Evolutionary conservation across 1,140 invertebrate species (phyloP).

Genomic region (Notospermus geniculatus): DNA sequence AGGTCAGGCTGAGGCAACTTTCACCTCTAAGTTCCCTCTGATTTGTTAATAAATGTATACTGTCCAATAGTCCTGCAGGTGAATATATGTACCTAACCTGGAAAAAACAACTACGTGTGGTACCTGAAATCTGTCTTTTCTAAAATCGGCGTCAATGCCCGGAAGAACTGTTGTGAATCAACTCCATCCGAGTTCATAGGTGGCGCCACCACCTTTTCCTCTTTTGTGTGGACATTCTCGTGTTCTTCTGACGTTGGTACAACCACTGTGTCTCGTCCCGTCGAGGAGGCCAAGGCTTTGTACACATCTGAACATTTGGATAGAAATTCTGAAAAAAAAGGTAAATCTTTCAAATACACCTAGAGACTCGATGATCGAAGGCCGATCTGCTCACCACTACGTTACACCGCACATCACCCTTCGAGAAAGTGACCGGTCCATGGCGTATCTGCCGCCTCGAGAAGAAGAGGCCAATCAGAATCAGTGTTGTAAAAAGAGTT

Average conservation of each 20-base stretch:
- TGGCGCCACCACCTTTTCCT: constrained; percentile 32
- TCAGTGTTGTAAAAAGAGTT: no score
- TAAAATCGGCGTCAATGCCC: constrained; percentile 41
- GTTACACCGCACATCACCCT: no score
- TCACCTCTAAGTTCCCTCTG: not conserved
- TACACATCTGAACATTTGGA: constrained; percentile 45
- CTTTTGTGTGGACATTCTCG: constrained; percentile 27
- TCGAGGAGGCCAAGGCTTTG: constrained; percentile 38
- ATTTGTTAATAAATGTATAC: not conserved
- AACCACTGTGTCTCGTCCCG: constrained; percentile 46
- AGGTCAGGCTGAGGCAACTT: not conserved
- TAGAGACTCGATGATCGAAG: no score
- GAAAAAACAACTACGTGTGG: not conserved
- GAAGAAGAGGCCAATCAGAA: no score
- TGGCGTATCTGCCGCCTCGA: no score
- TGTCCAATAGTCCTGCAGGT: not conserved
- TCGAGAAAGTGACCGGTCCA: no score
- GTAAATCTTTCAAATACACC: no score
- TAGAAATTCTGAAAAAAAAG: constrained; percentile 43
- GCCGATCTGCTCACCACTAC: no score
- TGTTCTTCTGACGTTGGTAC: constrained; percentile 42
- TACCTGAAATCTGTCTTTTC: constrained; percentile 45
- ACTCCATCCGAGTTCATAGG: constrained; percentile 39
- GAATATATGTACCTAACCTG: no score
- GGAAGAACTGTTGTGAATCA: constrained; percentile 48